These are phyloP conservation scores for Adelges cooleyi DNA, from an alignment of 1,140 invertebrate genomes.

Conservation along the genomic window DNA sequence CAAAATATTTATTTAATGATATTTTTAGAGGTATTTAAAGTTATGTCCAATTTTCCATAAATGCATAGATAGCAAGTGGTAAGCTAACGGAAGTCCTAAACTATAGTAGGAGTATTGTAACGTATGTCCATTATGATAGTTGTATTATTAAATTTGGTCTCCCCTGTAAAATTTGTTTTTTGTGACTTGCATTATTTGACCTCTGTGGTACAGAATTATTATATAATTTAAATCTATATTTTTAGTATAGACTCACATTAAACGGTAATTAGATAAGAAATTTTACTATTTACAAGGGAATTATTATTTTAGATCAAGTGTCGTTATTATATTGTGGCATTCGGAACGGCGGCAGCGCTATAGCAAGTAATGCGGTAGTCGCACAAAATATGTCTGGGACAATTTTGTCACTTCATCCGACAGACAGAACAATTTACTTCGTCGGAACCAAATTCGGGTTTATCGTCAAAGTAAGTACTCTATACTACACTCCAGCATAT, in stretches of 20 bases:
- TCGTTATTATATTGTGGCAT: conserved; percentile 5
- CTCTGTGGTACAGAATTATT: not conserved
- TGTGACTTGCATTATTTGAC: too few species aligned
- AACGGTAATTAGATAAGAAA: too few species aligned
- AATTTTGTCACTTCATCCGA: conserved; percentile 42
- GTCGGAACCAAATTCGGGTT: conserved; percentile 46
- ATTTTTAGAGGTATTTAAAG: too few species aligned
- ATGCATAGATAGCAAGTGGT: too few species aligned
- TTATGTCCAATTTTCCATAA: too few species aligned
- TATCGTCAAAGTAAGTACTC: conserved; percentile 34
- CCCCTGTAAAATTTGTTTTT: too few species aligned
- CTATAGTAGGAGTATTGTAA: too few species aligned
- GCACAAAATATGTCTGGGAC: conserved; percentile 32
- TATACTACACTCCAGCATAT: too few species aligned
- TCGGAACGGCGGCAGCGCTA: not conserved
- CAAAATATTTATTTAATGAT: not conserved
- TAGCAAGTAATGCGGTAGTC: not conserved
- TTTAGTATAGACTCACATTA: too few species aligned
- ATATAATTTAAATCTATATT: not conserved
- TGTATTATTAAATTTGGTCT: not conserved
- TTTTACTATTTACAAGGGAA: too few species aligned
- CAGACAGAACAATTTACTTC: conserved; percentile 40
- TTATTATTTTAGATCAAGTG: not conserved
- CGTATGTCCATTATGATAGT: not conserved
- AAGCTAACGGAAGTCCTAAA: too few species aligned